These are phyloP conservation scores for Rynchops niger DNA, from an alignment of 2,113 vertebrate species.

Conservation along the genomic window DNA sequence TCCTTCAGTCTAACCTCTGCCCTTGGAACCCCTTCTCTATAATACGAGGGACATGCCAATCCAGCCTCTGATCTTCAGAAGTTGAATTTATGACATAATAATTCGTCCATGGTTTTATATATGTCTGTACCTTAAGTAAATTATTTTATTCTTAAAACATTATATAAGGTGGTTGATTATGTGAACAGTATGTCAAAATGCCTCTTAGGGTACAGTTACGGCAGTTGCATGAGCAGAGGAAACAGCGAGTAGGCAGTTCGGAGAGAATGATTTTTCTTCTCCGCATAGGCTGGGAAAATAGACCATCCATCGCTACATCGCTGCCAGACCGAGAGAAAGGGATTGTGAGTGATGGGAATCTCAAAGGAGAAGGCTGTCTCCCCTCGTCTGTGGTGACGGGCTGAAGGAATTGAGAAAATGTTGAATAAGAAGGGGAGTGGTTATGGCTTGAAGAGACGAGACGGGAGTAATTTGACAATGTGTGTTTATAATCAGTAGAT, in stretches of 20 bases:
- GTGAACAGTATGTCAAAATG: neutral
- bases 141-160: neutral
- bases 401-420: neutral
- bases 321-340: neutral
- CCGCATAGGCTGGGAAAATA: neutral
- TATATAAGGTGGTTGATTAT: neutral
- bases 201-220: neutral
- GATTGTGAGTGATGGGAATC: slow-evolving; percentile 42
- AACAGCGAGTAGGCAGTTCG: neutral
- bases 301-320: neutral
- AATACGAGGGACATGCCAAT: neutral
- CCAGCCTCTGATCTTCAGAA: neutral
- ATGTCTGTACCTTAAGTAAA: neutral
- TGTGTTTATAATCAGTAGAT: slow-evolving; percentile 35
- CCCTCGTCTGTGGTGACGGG: neutral
- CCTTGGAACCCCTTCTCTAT: neutral
- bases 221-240: neutral
- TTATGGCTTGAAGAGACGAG: slow-evolving; percentile 15
- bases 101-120: neutral
- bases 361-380: slow-evolving; percentile 31
- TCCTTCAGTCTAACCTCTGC: neutral
- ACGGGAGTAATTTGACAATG: neutral
- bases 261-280: neutral
- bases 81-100: neutral
- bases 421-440: slow-evolving; percentile 25